These are phyloP conservation scores for Thripadectes ignobilis DNA, from an alignment of 2,797 vertebrate genomes.

Conservation along the genomic window DNA sequence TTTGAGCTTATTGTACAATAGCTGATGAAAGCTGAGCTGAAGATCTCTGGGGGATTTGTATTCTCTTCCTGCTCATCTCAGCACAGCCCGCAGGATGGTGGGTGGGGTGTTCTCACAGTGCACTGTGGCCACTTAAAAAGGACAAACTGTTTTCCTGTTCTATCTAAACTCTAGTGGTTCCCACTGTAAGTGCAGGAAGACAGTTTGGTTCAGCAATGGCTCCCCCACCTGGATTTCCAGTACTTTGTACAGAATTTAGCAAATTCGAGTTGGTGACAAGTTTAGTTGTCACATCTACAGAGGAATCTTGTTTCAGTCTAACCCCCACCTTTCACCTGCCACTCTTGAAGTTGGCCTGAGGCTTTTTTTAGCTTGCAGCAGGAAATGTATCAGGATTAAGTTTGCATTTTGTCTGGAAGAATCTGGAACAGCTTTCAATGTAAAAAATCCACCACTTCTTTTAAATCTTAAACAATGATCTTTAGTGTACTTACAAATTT, in stretches of 20 bases:
- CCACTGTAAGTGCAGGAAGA: accelerated
- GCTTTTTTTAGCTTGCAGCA: not conserved
- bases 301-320: not conserved
- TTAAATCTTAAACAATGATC: not conserved
- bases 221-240: constrained; percentile 13
- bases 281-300: not conserved
- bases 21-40: not conserved
- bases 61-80: not conserved
- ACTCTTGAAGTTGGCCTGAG: not conserved
- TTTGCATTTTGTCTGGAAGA: not conserved
- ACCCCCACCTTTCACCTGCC: not conserved
- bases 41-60: not conserved
- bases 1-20: not conserved
- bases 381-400: not conserved
- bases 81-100: not conserved
- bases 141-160: not conserved
- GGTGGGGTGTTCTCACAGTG: not conserved
- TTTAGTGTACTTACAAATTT: not conserved
- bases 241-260: not conserved
- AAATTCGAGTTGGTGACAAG: not conserved
- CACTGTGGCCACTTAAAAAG: not conserved
- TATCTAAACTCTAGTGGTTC: accelerated
- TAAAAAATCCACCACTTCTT: not conserved
- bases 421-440: not conserved
- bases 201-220: not conserved